Evolutionary conservation across 1,140 invertebrate species (phyloP), one percentile per base, ranked within the genome.

Genomic region (Varroa destructor): DNA sequence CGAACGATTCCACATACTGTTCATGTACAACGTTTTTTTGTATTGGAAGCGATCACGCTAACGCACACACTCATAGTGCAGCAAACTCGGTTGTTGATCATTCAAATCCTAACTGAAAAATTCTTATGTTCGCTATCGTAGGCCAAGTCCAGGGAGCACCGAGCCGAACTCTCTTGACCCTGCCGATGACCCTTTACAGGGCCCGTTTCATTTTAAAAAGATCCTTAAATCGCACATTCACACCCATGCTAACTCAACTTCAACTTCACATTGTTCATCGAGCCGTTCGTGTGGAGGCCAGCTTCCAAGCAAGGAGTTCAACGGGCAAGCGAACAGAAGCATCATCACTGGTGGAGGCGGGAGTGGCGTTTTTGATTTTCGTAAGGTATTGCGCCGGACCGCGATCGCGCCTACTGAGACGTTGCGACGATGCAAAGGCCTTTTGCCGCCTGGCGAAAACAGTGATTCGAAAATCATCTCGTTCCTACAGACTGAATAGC

Each of bases 351-450:
- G 46, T 8, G 46, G 46, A 3, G 46, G 46, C 46, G 61, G 82
- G 2, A 81, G 83, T 36, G 86, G 86, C 1, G 86, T 86, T 0
- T 88, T 86, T 76, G 85, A 87, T 75, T 89, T 88, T 76, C 81
- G 86, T 61, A 85, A 87, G 75, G 76, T 88, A 6, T 76, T 88
- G 6, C 79, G 86, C 71, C 86, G 85, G 10, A 87, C 86, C 0
- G 81, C 85, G 71, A 82, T 84, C 74, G 83, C 86, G 5, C 86
- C 87, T 0, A 88, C 87, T 0, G 86, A 87, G 75, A 87, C 86
- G 43, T 77, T 88, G 14, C 80, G 86, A n/a, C 86, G 86, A 76
- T 80, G 85, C 73, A 74, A 75, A 71, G 56, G 76, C 72, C 55
- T 74, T 43, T 12, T 71, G 37, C 46, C 70, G 1, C 46, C 51